Percentiles rank a stretch among this genome's conserved stretches.
Evolutionary conservation across 2,113 vertebrate species (phyloP).

Genomic region (Sturnus vulgaris): DNA sequence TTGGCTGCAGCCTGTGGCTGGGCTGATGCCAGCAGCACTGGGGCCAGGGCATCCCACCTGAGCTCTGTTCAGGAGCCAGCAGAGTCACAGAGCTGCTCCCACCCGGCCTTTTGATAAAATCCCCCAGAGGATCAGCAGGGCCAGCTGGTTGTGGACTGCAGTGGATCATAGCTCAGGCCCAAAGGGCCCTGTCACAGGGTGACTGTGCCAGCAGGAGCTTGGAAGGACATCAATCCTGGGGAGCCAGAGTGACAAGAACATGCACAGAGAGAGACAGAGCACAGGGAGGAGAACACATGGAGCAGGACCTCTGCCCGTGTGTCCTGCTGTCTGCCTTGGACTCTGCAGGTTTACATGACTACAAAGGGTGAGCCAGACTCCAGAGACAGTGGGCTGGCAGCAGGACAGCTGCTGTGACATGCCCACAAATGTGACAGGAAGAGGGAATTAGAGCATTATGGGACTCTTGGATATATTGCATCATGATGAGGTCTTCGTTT

Average conservation of each 20-base stretch:
- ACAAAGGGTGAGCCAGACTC: neutral
- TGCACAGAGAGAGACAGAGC: neutral
- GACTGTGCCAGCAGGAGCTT: neutral
- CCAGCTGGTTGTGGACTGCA: neutral
- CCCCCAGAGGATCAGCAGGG: neutral
- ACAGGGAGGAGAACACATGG: neutral
- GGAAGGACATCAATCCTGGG: neutral
- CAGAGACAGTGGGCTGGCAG: neutral
- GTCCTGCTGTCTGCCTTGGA: neutral
- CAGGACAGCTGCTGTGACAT: neutral
- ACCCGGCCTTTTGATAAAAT: neutral
- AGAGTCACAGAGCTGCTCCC: neutral
- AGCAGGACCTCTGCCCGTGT: neutral
- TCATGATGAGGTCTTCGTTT: neutral
- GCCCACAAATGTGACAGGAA: neutral
- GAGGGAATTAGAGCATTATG: neutral
- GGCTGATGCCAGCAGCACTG: neutral
- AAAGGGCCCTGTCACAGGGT: neutral
- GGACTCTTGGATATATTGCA: neutral
- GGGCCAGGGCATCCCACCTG: neutral
- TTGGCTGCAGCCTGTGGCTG: neutral
- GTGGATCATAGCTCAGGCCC: neutral
- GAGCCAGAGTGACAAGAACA: neutral
- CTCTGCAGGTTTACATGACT: neutral
- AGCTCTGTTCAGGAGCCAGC: neutral